A percentile compares a stretch with the other conserved stretches of the same genome.
Conservation (phyloP, 2,113 vertebrate species). For the Vanacampus margaritifer region DNA sequence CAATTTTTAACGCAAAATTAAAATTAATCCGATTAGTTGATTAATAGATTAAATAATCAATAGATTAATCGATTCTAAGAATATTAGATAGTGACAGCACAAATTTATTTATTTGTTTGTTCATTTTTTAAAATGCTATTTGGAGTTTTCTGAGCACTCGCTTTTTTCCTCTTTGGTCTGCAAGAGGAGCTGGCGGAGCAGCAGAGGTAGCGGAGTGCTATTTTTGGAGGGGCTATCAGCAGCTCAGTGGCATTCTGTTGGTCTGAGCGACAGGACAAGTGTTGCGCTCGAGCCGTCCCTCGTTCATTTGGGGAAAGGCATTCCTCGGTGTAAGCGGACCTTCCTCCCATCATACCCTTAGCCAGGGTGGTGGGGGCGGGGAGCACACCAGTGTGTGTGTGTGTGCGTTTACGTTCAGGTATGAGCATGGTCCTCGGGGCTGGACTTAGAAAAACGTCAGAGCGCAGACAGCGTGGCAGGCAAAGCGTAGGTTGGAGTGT, state of each 20-base stretch:
- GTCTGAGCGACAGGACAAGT: constrained; percentile 79
- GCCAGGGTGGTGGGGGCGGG: constrained; percentile 49
- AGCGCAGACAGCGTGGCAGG: constrained; percentile 43
- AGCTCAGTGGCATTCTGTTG: constrained; percentile 39
- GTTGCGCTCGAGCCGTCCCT: constrained; percentile 64
- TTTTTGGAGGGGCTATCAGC: constrained; percentile 71
- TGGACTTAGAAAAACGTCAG: constrained; percentile 51
- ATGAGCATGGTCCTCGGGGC: constrained; percentile 41
- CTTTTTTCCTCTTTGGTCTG: constrained; percentile 28
- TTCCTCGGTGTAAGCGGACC: constrained; percentile 72
- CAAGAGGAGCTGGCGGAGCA: constrained; percentile 37
- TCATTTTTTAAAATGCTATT: too few relatives aligned
- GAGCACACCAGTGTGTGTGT: constrained; percentile 24
- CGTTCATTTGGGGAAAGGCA: constrained; percentile 55
- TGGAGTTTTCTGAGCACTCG: constrained; percentile 37
- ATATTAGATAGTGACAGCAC: too few relatives aligned
- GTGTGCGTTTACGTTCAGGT: constrained; percentile 45
- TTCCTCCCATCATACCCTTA: constrained; percentile 44
- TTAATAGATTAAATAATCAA: too few relatives aligned
- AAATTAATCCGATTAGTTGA: too few relatives aligned
- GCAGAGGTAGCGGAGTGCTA: constrained; percentile 47
- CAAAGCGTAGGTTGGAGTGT: constrained; percentile 51
- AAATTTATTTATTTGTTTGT: too few relatives aligned
- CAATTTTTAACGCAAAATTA: too few relatives aligned
- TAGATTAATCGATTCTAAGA: too few relatives aligned